phyloP scores from a whole-genome alignment of 1,140 invertebrate genomes.

The Drosophila sp. region DNA sequence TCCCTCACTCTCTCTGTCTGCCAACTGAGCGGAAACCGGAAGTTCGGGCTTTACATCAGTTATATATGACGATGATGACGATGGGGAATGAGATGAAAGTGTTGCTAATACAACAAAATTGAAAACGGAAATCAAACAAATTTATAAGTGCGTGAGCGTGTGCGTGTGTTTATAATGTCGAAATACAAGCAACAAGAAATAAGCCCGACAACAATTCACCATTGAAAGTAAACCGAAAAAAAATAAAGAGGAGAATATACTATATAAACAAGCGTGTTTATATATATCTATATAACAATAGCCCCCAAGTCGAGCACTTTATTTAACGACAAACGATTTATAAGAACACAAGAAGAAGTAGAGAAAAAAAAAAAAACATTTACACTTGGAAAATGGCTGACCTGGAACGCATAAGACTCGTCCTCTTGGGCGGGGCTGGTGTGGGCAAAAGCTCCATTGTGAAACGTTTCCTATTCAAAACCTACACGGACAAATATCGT shows the following conservation, averaged over 20 bases:
- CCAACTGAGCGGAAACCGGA: slow-evolving; percentile 53
- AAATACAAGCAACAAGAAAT: slow-evolving; percentile 52
- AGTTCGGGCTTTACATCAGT: slow-evolving; percentile 23
- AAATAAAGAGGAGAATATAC: not conserved
- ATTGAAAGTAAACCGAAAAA: slow-evolving; percentile 32
- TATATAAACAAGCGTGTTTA: slow-evolving; percentile 3
- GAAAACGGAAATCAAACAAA: slow-evolving; percentile 49
- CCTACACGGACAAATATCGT: slow-evolving; percentile 92
- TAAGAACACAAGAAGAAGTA: slow-evolving; percentile 32
- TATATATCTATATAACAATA: slow-evolving; percentile 31
- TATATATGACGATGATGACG: not conserved
- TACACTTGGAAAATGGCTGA: slow-evolving; percentile 84
- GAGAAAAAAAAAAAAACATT: slow-evolving; percentile 9
- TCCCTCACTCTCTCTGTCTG: not conserved
- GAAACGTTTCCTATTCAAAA: slow-evolving; percentile 93
- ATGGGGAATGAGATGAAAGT: slow-evolving; percentile 29
- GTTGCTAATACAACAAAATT: slow-evolving; percentile 39
- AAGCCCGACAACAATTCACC: slow-evolving; percentile 34
- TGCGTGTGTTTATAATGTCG: slow-evolving; percentile 38
- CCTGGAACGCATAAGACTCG: slow-evolving; percentile 92
- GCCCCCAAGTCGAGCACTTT: slow-evolving; percentile 25
- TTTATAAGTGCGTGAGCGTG: slow-evolving; percentile 8
- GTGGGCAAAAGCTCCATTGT: slow-evolving; percentile 95
- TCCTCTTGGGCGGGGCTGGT: slow-evolving; percentile 91
- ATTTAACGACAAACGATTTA: slow-evolving; percentile 54